A percentile compares a stretch with the other conserved stretches of the same genome.
phyloP scores from a whole-genome alignment of 2,113 vertebrate species.

The Nettapus auritus region DNA sequence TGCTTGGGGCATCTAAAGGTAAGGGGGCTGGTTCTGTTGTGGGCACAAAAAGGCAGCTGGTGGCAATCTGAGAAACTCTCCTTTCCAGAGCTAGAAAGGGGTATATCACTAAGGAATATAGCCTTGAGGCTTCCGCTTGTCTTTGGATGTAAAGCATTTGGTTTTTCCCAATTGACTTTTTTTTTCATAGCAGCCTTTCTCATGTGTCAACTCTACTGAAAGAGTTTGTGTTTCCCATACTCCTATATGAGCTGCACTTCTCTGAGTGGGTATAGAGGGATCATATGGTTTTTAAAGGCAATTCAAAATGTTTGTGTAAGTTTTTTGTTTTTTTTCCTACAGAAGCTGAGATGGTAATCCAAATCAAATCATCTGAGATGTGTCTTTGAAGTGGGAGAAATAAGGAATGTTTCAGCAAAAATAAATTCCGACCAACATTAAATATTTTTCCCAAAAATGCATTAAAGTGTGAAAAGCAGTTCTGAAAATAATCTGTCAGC shows the following conservation, averaged over 20 bases:
- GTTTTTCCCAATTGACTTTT: not conserved
- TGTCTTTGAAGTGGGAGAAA: not conserved
- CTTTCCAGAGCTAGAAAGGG: not conserved
- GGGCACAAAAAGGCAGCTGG: not conserved
- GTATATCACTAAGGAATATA: not conserved
- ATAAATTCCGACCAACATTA: not conserved
- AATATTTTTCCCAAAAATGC: not conserved
- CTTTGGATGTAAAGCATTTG: not conserved
- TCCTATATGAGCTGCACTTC: not conserved
- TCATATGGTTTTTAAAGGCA: not conserved
- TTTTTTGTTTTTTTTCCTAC: not conserved
- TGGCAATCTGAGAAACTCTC: not conserved
- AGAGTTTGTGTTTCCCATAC: not conserved
- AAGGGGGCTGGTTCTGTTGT: accelerated
- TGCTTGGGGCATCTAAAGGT: not conserved
- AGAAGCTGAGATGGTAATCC: not conserved
- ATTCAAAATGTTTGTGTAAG: not conserved
- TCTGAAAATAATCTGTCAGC: not conserved
- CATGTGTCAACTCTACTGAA: not conserved
- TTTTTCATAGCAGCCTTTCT: not conserved
- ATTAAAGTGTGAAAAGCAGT: not conserved
- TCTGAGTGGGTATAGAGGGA: not conserved
- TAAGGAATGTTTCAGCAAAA: not conserved
- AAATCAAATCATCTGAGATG: not conserved
- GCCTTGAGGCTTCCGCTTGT: not conserved